phyloP scores from a whole-genome alignment of 2,113 vertebrate genomes.

The Nestor notabilis region DNA sequence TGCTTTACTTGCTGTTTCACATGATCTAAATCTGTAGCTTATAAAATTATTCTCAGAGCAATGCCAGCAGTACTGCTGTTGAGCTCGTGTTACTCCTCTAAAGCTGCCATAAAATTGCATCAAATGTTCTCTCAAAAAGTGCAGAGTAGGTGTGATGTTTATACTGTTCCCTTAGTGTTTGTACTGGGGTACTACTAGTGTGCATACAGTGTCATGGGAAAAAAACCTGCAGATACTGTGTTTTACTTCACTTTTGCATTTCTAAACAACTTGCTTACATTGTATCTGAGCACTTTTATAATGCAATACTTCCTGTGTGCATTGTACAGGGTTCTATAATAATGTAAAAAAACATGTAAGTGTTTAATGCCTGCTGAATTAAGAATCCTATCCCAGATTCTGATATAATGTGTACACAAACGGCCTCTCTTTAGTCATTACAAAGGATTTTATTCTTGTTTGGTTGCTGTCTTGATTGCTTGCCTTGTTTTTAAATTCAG shows the following conservation, averaged over 20 bases:
- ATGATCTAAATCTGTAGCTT: not conserved
- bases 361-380: not conserved
- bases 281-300: not conserved
- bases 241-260: not conserved
- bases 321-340: not conserved
- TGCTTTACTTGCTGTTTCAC: not conserved
- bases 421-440: not conserved
- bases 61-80: not conserved
- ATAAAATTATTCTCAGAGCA: not conserved
- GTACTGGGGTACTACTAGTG: not conserved
- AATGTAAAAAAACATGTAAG: not conserved
- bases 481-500: not conserved
- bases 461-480: not conserved
- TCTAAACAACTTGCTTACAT: not conserved
- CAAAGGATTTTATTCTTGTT: not conserved
- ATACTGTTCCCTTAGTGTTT: not conserved
- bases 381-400: not conserved
- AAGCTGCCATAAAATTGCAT: not conserved
- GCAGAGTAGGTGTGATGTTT: not conserved
- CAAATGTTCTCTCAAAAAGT: not conserved
- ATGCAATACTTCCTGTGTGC: not conserved
- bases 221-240: not conserved
- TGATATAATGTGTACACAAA: accelerated
- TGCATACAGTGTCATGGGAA: not conserved
- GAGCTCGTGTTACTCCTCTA: not conserved